Conservation (phyloP, 2,888 invertebrate genomes). For the Thecophora atra region DNA sequence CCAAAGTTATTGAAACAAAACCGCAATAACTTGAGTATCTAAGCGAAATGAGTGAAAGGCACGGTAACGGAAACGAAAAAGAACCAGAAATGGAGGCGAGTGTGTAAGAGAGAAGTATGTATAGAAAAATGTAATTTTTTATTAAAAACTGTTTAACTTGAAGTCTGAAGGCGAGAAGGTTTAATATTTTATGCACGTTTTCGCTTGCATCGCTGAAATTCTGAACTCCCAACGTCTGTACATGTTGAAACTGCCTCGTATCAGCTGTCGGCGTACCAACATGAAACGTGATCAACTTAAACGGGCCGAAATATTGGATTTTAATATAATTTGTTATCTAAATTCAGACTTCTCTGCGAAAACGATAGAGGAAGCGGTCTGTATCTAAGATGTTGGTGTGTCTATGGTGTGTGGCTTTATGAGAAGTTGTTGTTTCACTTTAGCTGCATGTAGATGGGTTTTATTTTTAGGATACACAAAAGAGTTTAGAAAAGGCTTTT, state of each 20-base stretch:
- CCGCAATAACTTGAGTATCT: background rate
- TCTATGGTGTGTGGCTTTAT: background rate
- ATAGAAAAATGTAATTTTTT: constrained; percentile 11
- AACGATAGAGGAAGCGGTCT: constrained; percentile 50
- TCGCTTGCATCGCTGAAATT: constrained; percentile 6
- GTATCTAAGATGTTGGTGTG: background rate
- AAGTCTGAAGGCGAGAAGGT: background rate
- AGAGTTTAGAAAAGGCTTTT: too few species aligned
- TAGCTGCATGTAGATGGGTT: too few species aligned
- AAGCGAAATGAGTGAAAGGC: background rate
- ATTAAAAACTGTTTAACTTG: constrained; percentile 18
- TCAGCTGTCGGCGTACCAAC: constrained; percentile 21
- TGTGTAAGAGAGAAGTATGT: too few species aligned
- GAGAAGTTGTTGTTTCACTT: background rate
- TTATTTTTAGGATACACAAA: too few species aligned
- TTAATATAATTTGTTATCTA: constrained; percentile 62
- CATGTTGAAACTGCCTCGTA: constrained; percentile 20
- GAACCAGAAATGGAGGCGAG: background rate
- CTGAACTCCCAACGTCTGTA: background rate
- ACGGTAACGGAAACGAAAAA: background rate
- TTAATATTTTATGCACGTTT: constrained; percentile 32
- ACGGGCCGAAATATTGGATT: constrained; percentile 27
- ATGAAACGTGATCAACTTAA: constrained; percentile 26
- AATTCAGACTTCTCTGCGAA: constrained; percentile 60
- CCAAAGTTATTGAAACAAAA: background rate